Conservation (phyloP, 2,888 invertebrate genomes). For the Camponotus fellah region DNA sequence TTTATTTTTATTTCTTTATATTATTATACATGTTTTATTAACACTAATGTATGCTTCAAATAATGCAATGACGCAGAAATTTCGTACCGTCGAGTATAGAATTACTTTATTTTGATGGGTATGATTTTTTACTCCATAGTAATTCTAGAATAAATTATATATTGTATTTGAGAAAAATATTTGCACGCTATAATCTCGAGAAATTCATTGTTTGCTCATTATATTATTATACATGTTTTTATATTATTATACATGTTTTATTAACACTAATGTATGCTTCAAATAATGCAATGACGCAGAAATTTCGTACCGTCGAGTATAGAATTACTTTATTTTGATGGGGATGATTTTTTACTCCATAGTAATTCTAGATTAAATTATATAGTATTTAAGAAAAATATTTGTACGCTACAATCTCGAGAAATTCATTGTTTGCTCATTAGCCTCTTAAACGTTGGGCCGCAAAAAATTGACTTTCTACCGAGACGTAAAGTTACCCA, state of each 20-base stretch:
- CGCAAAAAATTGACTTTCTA: not conserved
- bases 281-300: too few relatives aligned
- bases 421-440: not conserved
- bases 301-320: not conserved
- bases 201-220: too few relatives aligned
- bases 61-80: too few relatives aligned
- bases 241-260: not conserved
- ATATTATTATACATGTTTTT: too few relatives aligned
- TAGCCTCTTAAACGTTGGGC: not conserved
- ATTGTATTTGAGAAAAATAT: too few relatives aligned
- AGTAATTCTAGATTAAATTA: not conserved
- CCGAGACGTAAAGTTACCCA: not conserved
- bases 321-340: too few relatives aligned
- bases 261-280: not conserved
- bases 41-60: not conserved
- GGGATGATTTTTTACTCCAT: not conserved
- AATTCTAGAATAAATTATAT: not conserved
- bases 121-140: not conserved
- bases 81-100: not conserved
- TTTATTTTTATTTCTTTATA: not conserved
- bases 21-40: not conserved
- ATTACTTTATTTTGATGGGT: too few relatives aligned
- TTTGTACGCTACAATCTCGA: not conserved
- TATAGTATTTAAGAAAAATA: not conserved
- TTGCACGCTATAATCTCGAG: too few relatives aligned